Evolutionary conservation across 2,113 vertebrate species (phyloP), one percentile per base, ranked within the genome.

Genomic region (Corythoichthys intestinalis): DNA sequence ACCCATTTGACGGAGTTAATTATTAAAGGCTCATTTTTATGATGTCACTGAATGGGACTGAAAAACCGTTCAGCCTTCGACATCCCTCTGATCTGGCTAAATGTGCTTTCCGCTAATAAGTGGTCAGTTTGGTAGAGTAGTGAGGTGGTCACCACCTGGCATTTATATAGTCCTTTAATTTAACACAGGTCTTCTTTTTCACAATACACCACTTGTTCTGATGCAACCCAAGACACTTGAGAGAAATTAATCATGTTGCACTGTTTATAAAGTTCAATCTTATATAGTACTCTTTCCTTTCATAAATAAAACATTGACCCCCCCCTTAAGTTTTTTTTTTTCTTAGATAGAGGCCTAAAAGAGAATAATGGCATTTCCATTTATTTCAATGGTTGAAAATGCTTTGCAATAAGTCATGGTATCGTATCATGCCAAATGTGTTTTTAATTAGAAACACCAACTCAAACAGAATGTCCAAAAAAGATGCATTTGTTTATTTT

Each of bases 1-100:
- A 86, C 81, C 85, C 86, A 86, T 89, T 90, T 89, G 78, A 83
- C 75, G 52, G 60, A 82, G 71, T 89, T 82, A 86, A 89, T 89
- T 78, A 86, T 91, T 89, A 46, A 90, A 85, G 57, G 34, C 65
- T 86, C 65, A 82, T 84, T 82, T 86, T 83, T 80, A 69, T 80
- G 73, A 83, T 81, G 73, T 77, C 74, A 70, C 79, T 37, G 49
- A 72, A 77, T 77, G 74, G 80, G 75, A 73, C 79, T 66, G 66
- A 74, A 64, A 79, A 73, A 64, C 41, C 20, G 58, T 70, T 78
- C 53, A 62, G 34, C 44, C 57, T 2, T 65, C 9, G 63, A 59
- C 46, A 17, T 75, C 76, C 54, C 61, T 63, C 10, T 13, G 34
- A 58, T 58, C 12, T 11, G 34, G 12, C 53, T 10, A 34, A 34